phyloP scores from a whole-genome alignment of 2,797 vertebrate genomes.

The Sebastes cheni region DNA sequence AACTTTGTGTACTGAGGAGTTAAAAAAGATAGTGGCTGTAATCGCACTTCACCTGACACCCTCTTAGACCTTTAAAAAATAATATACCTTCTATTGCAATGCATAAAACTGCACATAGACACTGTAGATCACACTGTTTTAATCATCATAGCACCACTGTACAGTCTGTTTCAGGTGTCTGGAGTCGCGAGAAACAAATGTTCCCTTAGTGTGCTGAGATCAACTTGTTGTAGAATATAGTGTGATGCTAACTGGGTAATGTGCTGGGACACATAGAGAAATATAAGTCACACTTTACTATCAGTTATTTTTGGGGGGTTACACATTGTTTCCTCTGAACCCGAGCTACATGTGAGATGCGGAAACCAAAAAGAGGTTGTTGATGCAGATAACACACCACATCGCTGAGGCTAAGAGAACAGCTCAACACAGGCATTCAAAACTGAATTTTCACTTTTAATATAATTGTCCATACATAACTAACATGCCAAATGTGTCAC shows the following conservation, averaged over 20 bases:
- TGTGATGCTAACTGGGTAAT: neutral
- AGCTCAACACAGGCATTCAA: neutral
- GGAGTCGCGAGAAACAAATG: neutral
- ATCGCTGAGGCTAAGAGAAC: neutral
- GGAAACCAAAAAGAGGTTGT: conserved; percentile 30
- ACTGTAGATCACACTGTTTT: neutral
- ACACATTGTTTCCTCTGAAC: neutral
- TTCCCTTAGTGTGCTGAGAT: neutral
- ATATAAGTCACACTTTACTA: neutral
- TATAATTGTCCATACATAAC: neutral
- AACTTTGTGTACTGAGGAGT: neutral
- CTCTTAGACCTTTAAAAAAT: neutral
- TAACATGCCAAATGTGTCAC: no score
- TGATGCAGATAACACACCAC: neutral
- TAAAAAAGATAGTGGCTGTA: neutral
- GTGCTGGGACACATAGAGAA: neutral
- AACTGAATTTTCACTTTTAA: neutral
- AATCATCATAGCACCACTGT: neutral
- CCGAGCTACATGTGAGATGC: neutral
- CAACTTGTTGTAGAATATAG: neutral
- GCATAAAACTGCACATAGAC: neutral
- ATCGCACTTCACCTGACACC: neutral
- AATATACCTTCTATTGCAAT: neutral
- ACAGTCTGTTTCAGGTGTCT: neutral
- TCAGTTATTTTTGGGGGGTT: neutral